Evolutionary conservation across 2,888 invertebrate species (phyloP).

Genomic region (Microplitis manilae): DNA sequence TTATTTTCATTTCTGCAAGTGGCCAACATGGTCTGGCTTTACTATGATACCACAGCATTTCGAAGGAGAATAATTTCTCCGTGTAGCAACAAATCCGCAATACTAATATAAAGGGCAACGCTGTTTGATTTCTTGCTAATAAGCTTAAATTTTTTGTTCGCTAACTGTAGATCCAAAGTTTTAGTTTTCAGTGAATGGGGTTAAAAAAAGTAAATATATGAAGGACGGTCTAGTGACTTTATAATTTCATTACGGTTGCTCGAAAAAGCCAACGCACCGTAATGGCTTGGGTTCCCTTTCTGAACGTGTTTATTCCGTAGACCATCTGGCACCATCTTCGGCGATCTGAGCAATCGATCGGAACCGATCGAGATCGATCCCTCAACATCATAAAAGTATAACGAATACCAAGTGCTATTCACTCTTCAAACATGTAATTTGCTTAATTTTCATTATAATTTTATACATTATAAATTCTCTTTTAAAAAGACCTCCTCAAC

Average conservation of each 20-base stretch:
- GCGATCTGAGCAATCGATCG: conserved; percentile 60
- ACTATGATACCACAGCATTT: too few relatives aligned
- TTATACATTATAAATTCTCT: conserved; percentile 23
- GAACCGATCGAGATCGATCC: conserved; percentile 49
- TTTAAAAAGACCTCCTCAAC: conserved; percentile 5
- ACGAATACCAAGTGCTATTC: conserved; percentile 25
- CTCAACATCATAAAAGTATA: conserved; percentile 28
- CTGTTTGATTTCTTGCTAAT: background rate
- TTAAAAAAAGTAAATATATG: conserved; percentile 18
- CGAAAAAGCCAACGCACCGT: conserved; percentile 48
- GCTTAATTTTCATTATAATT: conserved; percentile 26
- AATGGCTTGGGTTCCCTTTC: conserved; percentile 57
- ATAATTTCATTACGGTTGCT: conserved; percentile 64
- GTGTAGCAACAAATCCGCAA: too few relatives aligned
- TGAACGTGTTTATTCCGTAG: conserved; percentile 55
- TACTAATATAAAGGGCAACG: background rate
- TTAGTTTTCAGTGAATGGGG: background rate
- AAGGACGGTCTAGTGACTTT: conserved; percentile 49
- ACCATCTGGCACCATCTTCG: conserved; percentile 68
- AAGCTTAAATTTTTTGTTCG: background rate
- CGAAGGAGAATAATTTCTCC: too few relatives aligned
- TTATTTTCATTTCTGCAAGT: too few relatives aligned
- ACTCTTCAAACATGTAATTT: conserved; percentile 29
- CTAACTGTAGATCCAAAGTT: conserved; percentile 16
- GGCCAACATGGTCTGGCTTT: too few relatives aligned